Conservation (phyloP, 2,113 vertebrate species). For the Charadrius vociferus region DNA sequence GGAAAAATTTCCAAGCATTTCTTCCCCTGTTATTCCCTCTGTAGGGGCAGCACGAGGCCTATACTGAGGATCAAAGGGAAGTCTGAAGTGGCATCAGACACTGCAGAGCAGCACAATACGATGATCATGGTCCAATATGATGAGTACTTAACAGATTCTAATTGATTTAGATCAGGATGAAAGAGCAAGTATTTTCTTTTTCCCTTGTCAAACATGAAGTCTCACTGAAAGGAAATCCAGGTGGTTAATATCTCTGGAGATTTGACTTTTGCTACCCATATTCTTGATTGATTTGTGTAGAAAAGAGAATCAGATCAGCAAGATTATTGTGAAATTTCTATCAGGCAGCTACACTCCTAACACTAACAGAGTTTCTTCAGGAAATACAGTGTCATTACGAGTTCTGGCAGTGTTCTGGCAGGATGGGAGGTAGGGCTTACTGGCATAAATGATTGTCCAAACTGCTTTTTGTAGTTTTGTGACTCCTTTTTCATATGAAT, state of each 20-base stretch:
- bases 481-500: background rate
- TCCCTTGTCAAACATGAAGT: background rate
- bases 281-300: background rate
- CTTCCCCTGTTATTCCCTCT: background rate
- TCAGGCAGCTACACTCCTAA: background rate
- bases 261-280: background rate
- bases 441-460: background rate
- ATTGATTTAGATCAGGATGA: background rate
- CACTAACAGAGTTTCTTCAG: background rate
- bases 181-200: background rate
- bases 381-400: background rate
- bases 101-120: background rate
- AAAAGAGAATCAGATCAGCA: background rate
- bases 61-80: background rate
- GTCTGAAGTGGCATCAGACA: background rate
- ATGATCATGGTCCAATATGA: background rate
- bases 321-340: background rate
- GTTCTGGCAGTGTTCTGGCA: background rate
- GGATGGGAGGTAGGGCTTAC: background rate
- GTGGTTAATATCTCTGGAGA: background rate
- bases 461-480: background rate
- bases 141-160: background rate
- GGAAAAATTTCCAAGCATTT: background rate
- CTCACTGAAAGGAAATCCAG: background rate
- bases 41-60: background rate